Base-by-base conservation (phyloP, 2,888 invertebrate species). In the Tenthredo notha region DNA sequence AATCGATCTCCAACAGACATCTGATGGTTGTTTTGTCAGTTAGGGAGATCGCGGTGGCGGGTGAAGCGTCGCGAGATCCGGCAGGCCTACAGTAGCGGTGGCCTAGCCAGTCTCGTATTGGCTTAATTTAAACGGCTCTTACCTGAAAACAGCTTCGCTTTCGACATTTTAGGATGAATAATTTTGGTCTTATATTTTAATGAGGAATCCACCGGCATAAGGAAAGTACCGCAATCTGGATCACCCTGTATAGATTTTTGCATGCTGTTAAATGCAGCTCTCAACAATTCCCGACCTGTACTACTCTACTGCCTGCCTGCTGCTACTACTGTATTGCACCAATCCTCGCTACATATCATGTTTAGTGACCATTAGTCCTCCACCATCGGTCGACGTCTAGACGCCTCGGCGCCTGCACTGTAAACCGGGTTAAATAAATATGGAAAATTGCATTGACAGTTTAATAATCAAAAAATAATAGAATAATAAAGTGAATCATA, bases 281-380 rank as follows among this genome's bases (percentile, higher is more conserved):
- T 74, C 72, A n/a, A 43, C 43, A 40, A 74, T 74, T 74, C 43
- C n/a, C 72, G 72, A 43, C 72, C 40, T 37, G n/a, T 43, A 74
- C 72, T 37, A 70, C 18, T 25, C 18, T n/a, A 54, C 70, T 37
- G 18, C 67, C 70, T 33, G 18, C 33, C 33, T 33, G 15, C 65
- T 67, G 33, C 15, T 67, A 18, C 33, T 67, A 18, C 67, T 33
- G 67, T 67, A 67, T 67, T 33, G 72, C 72, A 74, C 67, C 72
- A 43, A 74, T 74, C 77, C 77, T 21, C 58, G 50, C 80, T 40
- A 80, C 80, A 65, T 83, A 83, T 83, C 83, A 83, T 83, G 83
- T 83, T 83, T 70, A 83, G 67, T 70, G 83, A 83, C 83, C 83
- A 83, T 83, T 83, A 83, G 70, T 47, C 74, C 80, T 61, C 61